A percentile compares a stretch with the other conserved stretches of the same genome.
Conservation (phyloP, 2,888 invertebrate species). For the Cinara cedri region DNA sequence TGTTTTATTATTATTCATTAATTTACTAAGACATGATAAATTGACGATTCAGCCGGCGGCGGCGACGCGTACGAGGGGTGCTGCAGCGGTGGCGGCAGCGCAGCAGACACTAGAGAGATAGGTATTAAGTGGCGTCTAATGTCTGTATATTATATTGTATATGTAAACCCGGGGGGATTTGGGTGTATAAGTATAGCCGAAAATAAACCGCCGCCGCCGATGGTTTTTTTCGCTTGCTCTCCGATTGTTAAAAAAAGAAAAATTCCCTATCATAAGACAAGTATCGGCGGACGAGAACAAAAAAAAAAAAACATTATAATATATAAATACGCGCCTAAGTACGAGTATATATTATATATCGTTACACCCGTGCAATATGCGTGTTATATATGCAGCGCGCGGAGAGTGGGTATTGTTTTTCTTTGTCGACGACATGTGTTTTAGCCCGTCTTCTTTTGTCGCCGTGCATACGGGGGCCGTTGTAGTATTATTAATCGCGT, state of each 20-base stretch:
- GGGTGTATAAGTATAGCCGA: background rate
- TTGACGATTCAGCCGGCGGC: slow-evolving; percentile 31
- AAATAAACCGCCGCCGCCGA: slow-evolving; percentile 41
- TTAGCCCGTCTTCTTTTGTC: slow-evolving; percentile 39
- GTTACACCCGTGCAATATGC: background rate
- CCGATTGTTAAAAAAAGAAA: slow-evolving; percentile 7
- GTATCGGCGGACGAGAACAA: background rate
- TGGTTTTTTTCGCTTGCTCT: slow-evolving; percentile 12
- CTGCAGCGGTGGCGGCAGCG: background rate
- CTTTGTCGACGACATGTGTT: slow-evolving; percentile 43
- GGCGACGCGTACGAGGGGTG: slow-evolving; percentile 11
- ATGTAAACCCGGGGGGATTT: background rate
- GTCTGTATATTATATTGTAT: background rate
- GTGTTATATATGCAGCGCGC: background rate
- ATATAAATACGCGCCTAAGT: background rate
- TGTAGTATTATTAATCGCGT: slow-evolving; percentile 50
- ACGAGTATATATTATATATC: slow-evolving; percentile 1
- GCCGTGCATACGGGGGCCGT: background rate
- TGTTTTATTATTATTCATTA: slow-evolving; percentile 57
- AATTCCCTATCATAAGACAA: background rate
- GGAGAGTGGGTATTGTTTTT: slow-evolving; percentile 27
- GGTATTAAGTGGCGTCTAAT: slow-evolving; percentile 57
- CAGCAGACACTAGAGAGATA: slow-evolving; percentile 17
- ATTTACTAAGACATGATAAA: slow-evolving; percentile 56
- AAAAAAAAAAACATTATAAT: background rate